Evolutionary conservation across 2,113 vertebrate species (phyloP).

Genomic region (Myiozetetes cayanensis): DNA sequence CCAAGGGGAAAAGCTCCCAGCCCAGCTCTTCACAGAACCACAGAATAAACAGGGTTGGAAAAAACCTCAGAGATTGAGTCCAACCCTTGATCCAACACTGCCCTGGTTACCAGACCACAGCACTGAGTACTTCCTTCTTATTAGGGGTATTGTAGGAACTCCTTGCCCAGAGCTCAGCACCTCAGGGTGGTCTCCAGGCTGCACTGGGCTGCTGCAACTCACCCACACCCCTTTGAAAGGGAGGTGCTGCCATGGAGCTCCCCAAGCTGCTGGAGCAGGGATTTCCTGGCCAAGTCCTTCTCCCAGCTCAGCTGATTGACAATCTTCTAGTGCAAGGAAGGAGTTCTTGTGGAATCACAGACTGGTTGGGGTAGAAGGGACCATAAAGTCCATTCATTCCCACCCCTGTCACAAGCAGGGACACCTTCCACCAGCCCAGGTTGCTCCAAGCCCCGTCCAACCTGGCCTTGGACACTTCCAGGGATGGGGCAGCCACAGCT

Average conservation of each 20-base stretch:
- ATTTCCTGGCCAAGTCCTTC: not conserved
- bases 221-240: not conserved
- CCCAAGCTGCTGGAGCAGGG: not conserved
- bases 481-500: not conserved
- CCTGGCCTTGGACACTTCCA: not conserved
- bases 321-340: not conserved
- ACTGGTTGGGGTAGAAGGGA: not conserved
- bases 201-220: not conserved
- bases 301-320: not conserved
- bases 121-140: not conserved
- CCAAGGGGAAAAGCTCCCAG: not conserved
- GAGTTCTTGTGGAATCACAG: too few relatives aligned
- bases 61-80: too few relatives aligned
- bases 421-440: not conserved
- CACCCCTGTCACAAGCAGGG: not conserved
- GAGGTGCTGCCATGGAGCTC: rapidly evolving
- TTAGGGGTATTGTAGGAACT: not conserved
- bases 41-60: too few relatives aligned
- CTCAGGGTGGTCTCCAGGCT: not conserved
- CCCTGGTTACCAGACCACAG: too few relatives aligned
- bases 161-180: not conserved
- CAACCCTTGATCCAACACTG: too few relatives aligned
- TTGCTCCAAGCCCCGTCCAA: not conserved
- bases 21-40: not conserved
- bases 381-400: not conserved